Percentiles rank a stretch among this genome's conserved stretches.
Evolutionary conservation across 2,113 vertebrate species (phyloP).

Genomic region (Puffinus mauretanicus): DNA sequence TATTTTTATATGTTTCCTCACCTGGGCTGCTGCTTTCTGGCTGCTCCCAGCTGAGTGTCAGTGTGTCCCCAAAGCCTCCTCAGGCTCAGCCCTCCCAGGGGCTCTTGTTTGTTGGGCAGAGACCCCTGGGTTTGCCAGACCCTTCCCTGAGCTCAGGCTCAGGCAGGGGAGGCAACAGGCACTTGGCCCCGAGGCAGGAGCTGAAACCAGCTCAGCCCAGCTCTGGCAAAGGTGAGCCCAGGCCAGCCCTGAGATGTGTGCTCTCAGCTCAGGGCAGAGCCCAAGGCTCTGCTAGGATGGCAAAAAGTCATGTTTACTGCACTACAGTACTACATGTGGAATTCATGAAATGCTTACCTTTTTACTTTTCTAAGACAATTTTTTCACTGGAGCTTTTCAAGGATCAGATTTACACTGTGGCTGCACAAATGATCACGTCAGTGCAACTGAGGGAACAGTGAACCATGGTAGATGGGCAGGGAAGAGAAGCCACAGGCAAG

Average conservation of each 20-base stretch:
- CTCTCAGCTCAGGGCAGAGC: neutral
- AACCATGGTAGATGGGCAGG: neutral
- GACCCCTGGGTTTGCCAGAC: neutral
- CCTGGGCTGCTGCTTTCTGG: neutral
- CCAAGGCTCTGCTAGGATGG: neutral
- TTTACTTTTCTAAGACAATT: neutral
- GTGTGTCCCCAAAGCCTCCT: rapidly evolving
- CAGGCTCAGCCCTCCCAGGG: neutral
- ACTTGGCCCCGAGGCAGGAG: rapidly evolving
- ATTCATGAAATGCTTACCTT: neutral
- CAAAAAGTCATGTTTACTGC: neutral
- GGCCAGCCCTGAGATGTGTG: neutral
- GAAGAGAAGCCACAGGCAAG: neutral
- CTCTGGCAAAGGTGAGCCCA: neutral
- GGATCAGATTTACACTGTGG: neutral
- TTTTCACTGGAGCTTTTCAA: neutral
- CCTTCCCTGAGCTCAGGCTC: neutral
- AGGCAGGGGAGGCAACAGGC: neutral
- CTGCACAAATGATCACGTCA: neutral
- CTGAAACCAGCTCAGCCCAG: neutral
- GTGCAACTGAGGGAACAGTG: neutral
- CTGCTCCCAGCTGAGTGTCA: neutral
- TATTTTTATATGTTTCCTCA: neutral
- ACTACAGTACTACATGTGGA: neutral
- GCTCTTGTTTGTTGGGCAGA: neutral